phyloP scores from a whole-genome alignment of 2,888 invertebrate genomes.

The Gymnocheta viridis region DNA sequence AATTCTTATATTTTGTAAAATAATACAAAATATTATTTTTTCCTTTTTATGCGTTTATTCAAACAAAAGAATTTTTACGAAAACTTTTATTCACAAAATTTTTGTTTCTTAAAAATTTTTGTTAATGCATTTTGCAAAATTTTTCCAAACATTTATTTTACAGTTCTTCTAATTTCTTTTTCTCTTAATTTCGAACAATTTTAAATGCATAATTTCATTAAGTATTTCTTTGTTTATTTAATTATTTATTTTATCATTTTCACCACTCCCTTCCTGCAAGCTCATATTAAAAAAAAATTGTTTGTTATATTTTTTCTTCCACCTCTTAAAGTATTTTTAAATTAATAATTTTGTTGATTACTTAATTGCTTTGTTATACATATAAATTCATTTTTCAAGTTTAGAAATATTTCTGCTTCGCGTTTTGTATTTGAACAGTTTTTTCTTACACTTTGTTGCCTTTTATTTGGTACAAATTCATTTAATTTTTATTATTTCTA shows the following conservation, averaged over 20 bases:
- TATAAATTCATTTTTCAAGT: neutral
- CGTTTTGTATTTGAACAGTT: neutral
- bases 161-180: no score
- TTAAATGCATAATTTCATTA: neutral
- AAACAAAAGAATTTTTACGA: no score
- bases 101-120: no score
- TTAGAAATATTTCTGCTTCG: neutral
- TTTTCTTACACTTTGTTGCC: neutral
- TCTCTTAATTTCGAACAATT: neutral
- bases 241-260: neutral
- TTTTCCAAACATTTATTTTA: no score
- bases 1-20: no score
- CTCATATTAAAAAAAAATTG: neutral
- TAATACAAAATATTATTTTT: no score
- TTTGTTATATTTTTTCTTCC: neutral
- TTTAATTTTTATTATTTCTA: slow-evolving; percentile 2
- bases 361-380: slow-evolving; percentile 31
- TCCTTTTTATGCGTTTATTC: no score
- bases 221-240: neutral
- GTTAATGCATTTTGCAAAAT: no score
- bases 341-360: slow-evolving; percentile 62
- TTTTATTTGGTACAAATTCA: neutral
- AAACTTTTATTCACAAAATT: no score
- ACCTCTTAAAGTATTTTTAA: slow-evolving; percentile 2
- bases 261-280: neutral